Evolutionary conservation across 2,797 vertebrate genomes (phyloP).

Genomic region (Philypnodon macrostomus): DNA sequence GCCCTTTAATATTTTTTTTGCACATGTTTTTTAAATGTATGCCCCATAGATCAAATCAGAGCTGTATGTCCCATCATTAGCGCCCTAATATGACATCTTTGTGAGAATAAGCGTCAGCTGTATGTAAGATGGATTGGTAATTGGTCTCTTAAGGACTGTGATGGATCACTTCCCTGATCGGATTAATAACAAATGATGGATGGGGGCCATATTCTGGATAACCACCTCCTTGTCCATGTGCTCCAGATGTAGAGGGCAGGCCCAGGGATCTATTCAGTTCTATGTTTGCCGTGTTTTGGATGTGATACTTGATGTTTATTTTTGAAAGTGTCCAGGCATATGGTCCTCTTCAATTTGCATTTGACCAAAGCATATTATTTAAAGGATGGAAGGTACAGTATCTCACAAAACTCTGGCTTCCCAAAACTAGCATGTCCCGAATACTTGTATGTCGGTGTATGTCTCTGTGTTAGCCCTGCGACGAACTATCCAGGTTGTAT

Average conservation of each 20-base stretch:
- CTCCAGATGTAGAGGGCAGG: conserved; percentile 41
- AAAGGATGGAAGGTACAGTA: too few species aligned
- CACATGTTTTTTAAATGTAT: conserved; percentile 6
- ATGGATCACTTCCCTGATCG: conserved; percentile 48
- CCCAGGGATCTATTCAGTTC: too few species aligned
- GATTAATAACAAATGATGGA: conserved; percentile 51
- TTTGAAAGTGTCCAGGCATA: too few species aligned
- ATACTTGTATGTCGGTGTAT: too few species aligned
- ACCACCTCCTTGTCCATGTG: conserved; percentile 19
- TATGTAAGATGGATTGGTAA: conserved; percentile 37
- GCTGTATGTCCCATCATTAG: background rate
- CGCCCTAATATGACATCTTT: conserved; percentile 5
- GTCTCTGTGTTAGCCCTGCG: too few species aligned
- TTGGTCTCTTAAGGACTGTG: conserved; percentile 29
- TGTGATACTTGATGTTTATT: too few species aligned
- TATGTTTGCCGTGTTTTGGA: too few species aligned
- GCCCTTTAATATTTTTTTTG: background rate
- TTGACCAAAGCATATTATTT: too few species aligned
- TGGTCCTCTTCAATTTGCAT: too few species aligned
- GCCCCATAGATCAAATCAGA: conserved; percentile 9
- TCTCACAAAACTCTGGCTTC: too few species aligned
- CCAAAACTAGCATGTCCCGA: too few species aligned
- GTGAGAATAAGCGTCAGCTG: conserved; percentile 28
- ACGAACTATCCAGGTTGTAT: too few species aligned
- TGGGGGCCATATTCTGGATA: conserved; percentile 31